Percentiles rank a stretch among this genome's conserved stretches.
Evolutionary conservation across 2,797 vertebrate species (phyloP).

Genomic region (Pantherophis vulpinus): DNA sequence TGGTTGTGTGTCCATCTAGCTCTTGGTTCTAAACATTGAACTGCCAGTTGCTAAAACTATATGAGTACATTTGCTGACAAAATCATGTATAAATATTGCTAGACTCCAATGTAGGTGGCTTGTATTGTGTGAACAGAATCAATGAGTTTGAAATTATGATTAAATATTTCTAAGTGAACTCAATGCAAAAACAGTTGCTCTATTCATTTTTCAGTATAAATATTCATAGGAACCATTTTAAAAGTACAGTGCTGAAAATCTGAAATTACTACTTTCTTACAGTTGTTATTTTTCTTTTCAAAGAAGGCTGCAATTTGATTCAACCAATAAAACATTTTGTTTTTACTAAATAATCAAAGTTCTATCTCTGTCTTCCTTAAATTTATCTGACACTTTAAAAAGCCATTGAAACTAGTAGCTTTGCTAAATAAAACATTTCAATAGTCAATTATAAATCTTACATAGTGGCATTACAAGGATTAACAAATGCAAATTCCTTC

Average conservation of each 20-base stretch:
- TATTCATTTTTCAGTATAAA: neutral
- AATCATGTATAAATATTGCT: neutral
- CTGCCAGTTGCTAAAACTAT: neutral
- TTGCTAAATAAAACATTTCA: neutral
- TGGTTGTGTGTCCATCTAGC: neutral
- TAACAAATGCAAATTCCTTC: neutral
- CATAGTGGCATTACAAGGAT: neutral
- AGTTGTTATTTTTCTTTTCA: neutral
- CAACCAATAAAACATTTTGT: neutral
- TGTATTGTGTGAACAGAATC: neutral
- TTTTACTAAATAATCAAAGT: neutral
- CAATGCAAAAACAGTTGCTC: neutral
- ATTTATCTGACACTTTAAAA: neutral
- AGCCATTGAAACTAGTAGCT: neutral
- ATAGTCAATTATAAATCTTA: neutral
- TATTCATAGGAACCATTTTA: neutral
- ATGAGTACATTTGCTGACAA: neutral
- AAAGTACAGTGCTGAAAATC: neutral
- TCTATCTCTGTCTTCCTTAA: neutral
- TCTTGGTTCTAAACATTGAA: neutral
- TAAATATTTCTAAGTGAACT: neutral
- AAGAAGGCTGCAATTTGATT: neutral
- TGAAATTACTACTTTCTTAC: neutral
- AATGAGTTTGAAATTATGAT: neutral
- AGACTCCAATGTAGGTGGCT: neutral